These are phyloP conservation scores for Pseudomugil tenellus DNA, from an alignment of 2,797 vertebrate genomes.

Conservation along the genomic window DNA sequence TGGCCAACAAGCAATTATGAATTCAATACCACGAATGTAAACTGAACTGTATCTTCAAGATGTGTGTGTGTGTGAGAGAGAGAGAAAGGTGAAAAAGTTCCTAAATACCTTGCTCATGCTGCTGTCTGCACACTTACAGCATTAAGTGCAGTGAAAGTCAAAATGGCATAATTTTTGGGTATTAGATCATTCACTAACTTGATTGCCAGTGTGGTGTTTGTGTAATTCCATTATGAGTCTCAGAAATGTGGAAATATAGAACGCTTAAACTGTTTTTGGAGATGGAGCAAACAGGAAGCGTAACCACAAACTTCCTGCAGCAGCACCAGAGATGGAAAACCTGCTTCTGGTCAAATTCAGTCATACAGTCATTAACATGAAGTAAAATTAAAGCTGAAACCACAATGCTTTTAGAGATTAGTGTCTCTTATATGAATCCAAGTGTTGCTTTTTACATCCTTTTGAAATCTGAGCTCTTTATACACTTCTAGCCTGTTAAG, in stretches of 20 bases:
- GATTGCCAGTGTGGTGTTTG: constrained; percentile 51
- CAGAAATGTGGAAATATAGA: constrained; percentile 71
- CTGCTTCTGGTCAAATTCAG: background rate
- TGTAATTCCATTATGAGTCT: constrained; percentile 79
- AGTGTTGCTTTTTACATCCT: too few relatives aligned
- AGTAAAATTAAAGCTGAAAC: background rate
- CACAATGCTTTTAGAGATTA: background rate
- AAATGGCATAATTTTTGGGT: constrained; percentile 58
- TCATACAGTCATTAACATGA: background rate
- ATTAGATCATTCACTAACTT: constrained; percentile 73
- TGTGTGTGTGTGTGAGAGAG: constrained; percentile 29
- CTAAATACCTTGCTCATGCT: constrained; percentile 41
- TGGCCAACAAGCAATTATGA: constrained; percentile 81
- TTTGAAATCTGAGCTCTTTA: too few relatives aligned
- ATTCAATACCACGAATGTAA: constrained; percentile 79
- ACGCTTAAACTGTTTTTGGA: constrained; percentile 47
- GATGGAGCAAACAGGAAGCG: constrained; percentile 16
- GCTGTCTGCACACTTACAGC: constrained; percentile 14
- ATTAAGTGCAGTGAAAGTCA: constrained; percentile 24
- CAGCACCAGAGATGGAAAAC: background rate
- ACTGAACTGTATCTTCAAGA: constrained; percentile 75
- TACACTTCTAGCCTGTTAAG: too few relatives aligned
- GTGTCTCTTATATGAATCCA: background rate
- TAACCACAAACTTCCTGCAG: constrained; percentile 5
- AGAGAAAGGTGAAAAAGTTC: constrained; percentile 60